A percentile compares a stretch with the other conserved stretches of the same genome.
phyloP scores from a whole-genome alignment of 2,113 vertebrate genomes.

The Gopherus evgoodei region DNA sequence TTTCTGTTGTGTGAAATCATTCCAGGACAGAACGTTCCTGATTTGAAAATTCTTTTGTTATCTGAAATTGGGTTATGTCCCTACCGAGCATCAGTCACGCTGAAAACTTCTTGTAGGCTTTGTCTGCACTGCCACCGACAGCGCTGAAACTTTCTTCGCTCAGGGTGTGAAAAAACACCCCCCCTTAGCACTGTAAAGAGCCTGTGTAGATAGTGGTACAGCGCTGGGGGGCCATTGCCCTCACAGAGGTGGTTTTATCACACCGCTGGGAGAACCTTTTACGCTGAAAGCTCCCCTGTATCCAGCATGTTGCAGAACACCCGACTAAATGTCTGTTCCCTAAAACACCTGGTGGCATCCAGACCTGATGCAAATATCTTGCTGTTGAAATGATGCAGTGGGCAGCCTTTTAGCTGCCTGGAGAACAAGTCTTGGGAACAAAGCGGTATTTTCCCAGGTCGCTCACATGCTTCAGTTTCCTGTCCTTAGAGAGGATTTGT shows the following conservation, averaged over 20 bases:
- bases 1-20: background rate
- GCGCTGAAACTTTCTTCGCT: no score
- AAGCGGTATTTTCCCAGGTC: no score
- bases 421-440: rapidly evolving
- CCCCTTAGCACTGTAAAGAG: no score
- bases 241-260: no score
- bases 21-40: rapidly evolving
- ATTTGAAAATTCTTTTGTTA: background rate
- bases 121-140: no score
- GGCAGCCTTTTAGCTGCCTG: rapidly evolving
- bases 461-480: rapidly evolving
- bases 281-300: background rate
- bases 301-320: background rate
- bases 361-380: background rate
- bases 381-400: background rate
- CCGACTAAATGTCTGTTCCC: background rate
- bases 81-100: background rate
- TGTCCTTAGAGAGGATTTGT: rapidly evolving
- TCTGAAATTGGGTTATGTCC: background rate
- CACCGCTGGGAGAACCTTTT: background rate
- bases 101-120: background rate
- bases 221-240: no score
- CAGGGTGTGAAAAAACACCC: no score
- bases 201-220: no score
- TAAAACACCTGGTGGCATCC: background rate